Evolutionary conservation across 1,140 invertebrate genomes (phyloP).

Genomic region (Sogatella furcifera): DNA sequence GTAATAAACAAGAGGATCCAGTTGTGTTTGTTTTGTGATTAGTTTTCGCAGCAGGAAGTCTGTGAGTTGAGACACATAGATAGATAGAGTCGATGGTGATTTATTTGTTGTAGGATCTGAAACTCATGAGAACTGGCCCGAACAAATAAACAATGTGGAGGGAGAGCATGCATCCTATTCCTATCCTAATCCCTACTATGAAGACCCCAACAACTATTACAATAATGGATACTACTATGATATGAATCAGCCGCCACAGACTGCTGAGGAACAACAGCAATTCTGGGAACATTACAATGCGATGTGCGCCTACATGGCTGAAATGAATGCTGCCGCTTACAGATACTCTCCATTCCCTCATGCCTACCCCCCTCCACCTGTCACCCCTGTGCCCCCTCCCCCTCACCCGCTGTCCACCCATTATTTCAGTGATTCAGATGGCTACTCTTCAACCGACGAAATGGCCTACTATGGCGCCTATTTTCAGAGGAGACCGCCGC

Average conservation of each 20-base stretch:
- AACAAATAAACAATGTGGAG: not conserved
- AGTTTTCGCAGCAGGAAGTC: no score
- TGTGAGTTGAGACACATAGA: no score
- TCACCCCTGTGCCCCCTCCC: constrained; percentile 20
- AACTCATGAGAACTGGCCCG: not conserved
- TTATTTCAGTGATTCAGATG: constrained; percentile 29
- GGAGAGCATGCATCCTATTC: constrained; percentile 16
- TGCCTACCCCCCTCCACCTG: constrained; percentile 25
- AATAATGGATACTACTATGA: constrained; percentile 20
- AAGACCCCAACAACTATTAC: constrained; percentile 21
- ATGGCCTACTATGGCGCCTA: constrained; percentile 29
- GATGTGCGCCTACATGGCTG: constrained; percentile 30
- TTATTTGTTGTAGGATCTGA: constrained; percentile 20
- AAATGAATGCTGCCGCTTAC: constrained; percentile 23
- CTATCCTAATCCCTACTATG: constrained; percentile 26
- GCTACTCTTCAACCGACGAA: constrained; percentile 36
- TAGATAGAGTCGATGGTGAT: not conserved
- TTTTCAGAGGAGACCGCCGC: constrained; percentile 15
- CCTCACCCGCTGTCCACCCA: constrained; percentile 1
- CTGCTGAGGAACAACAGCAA: constrained; percentile 21
- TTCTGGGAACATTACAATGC: constrained; percentile 27
- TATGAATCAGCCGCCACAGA: constrained; percentile 19
- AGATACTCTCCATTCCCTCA: constrained; percentile 25
- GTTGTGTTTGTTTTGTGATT: no score
- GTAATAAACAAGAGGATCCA: no score